Percentiles rank a stretch among this genome's conserved stretches.
Conservation (phyloP, 1,140 invertebrate species). For the Hetaerina americana region DNA sequence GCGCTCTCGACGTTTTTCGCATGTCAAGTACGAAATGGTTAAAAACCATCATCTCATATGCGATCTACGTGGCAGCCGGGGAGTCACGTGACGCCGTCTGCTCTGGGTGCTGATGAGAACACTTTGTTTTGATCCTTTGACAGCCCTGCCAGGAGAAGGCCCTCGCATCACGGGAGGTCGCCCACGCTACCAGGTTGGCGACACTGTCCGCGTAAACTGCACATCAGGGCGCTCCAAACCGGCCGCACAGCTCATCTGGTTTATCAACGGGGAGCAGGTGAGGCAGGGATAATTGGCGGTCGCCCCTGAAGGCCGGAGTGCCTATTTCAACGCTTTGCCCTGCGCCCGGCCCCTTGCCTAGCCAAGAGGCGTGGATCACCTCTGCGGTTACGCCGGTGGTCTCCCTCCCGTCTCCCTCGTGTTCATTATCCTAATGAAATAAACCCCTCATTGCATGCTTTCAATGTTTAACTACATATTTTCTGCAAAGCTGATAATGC, state of each 20-base stretch:
- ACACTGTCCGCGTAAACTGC: constrained; percentile 67
- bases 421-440: constrained; percentile 7
- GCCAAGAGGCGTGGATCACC: neutral
- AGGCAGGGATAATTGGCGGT: neutral
- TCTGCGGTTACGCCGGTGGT: no score
- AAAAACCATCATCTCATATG: no score
- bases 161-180: constrained; percentile 67
- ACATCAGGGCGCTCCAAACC: constrained; percentile 70
- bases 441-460: no score
- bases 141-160: constrained; percentile 69
- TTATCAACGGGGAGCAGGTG: constrained; percentile 74
- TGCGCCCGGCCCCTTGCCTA: neutral
- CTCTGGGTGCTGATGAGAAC: no score
- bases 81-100: no score
- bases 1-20: no score
- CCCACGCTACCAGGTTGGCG: constrained; percentile 66
- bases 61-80: no score
- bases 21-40: no score
- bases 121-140: no score
- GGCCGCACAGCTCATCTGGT: constrained; percentile 70
- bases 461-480: no score
- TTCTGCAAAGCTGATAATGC: no score
- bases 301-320: neutral
- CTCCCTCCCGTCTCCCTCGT: neutral
- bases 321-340: no score